Base-by-base conservation (phyloP, 1,140 invertebrate species). In the Meloidogyne floridensis region DNA sequence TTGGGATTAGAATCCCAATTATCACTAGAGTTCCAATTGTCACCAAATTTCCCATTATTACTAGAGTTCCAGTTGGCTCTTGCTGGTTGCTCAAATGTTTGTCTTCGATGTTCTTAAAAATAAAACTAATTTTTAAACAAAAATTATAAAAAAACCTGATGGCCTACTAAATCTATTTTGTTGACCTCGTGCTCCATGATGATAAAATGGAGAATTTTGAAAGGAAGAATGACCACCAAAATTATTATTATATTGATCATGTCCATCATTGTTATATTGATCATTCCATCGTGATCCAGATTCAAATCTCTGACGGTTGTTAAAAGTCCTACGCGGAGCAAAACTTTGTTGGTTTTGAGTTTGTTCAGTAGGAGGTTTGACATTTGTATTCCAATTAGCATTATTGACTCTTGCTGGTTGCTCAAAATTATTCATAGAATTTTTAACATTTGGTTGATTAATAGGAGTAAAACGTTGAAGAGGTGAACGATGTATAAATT, bases 401-500 rank as follows among this genome's bases (percentile, higher is more conserved):
- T 32, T 32, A 32, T 32, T 32, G 32, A 32, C 32, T 32, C 32
- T 0, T 32, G 32, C 1, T 32, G 32, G 32, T 32, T 32, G 32
- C 32, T 32, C 32, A 32, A 32, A 32, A 32, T 0, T 32, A 32
- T 32, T 65, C 15, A 13, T 6, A 6, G n/a, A 18, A 65, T n/a
- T 65, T 11, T 65, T 65, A 32, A 1, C 1, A n/a, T 65, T 4
- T 65, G 15, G 10, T 18, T 65, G 59, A n/a, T 32, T 32, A 32
- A n/a, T n/a, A n/a, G 59, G 15, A 65, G 59, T n/a, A 8, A 65
- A 65, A 47, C 15, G 77, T 47, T 72, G 77, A 20, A 79, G 77
- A 20, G 77, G 77, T 10, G 77, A 79, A 15, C 77, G 77, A 43
- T 79, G 77, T 20, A 43, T 65, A 71, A 79, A 79, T 79, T 79